These are phyloP conservation scores for Caenorhabditis panamensis DNA, from an alignment of 2,888 invertebrate species.

Conservation along the genomic window DNA sequence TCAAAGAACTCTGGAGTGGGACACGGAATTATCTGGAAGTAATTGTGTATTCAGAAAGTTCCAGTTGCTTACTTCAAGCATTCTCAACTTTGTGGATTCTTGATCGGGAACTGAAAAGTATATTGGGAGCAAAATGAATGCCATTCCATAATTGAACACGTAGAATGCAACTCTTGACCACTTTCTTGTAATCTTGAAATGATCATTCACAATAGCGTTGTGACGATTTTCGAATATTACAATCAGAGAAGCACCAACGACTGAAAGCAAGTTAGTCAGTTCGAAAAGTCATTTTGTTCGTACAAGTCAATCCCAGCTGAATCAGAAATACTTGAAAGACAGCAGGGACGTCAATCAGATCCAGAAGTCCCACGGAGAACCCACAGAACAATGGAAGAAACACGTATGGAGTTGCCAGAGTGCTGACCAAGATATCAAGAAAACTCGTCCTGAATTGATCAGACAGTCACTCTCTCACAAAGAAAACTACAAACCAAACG, in stretches of 20 bases:
- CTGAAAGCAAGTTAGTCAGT: too few relatives aligned
- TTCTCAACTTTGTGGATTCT: not conserved
- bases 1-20: slow-evolving; percentile 6
- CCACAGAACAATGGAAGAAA: slow-evolving; percentile 9
- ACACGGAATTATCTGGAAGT: slow-evolving; percentile 11
- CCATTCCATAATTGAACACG: not conserved
- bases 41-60: too few relatives aligned
- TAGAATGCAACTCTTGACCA: not conserved
- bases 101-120: not conserved
- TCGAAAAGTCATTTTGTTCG: too few relatives aligned
- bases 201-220: not conserved
- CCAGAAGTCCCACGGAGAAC: slow-evolving; percentile 7
- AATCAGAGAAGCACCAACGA: slow-evolving; percentile 11
- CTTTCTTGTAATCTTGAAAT: not conserved
- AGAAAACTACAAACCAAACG: slow-evolving; percentile 2
- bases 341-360: not conserved
- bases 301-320: not conserved
- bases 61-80: too few relatives aligned
- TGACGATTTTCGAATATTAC: slow-evolving; percentile 10
- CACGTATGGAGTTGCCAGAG: slow-evolving; percentile 7
- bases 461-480: not conserved
- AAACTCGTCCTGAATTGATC: slow-evolving; percentile 8
- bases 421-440: not conserved
- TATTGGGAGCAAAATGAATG: not conserved
- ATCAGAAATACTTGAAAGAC: slow-evolving; percentile 3